These are phyloP conservation scores for Uria aalge DNA, from an alignment of 2,113 vertebrate genomes.

Conservation along the genomic window DNA sequence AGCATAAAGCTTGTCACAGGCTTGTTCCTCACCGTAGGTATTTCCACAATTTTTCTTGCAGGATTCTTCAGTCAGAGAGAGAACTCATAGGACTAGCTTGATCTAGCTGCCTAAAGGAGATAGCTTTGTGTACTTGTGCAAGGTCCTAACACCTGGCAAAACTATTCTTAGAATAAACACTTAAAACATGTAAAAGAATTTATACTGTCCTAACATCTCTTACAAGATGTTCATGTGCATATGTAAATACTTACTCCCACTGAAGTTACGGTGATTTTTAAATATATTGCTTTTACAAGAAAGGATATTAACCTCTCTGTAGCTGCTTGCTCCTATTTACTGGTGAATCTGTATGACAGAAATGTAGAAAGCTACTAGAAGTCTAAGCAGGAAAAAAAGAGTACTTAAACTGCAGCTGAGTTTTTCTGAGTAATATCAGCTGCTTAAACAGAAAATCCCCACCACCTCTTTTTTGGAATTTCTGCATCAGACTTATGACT, in stretches of 20 bases:
- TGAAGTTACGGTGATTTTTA: background rate
- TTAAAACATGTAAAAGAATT: background rate
- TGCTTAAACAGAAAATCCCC: background rate
- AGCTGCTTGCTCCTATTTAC: background rate
- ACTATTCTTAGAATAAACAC: background rate
- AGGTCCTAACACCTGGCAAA: background rate
- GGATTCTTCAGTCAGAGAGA: background rate
- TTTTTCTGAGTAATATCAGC: background rate
- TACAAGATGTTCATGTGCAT: background rate
- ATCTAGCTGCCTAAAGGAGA: background rate
- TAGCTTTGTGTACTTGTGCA: background rate
- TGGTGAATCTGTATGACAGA: background rate
- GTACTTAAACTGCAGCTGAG: background rate
- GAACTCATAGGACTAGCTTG: background rate
- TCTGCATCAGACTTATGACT: background rate
- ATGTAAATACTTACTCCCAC: background rate
- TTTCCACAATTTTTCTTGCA: background rate
- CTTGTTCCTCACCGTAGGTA: background rate
- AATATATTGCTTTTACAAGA: background rate
- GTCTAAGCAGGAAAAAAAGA: background rate
- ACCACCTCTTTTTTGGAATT: background rate
- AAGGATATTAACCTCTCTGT: background rate
- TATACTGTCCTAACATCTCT: background rate
- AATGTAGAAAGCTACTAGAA: background rate
- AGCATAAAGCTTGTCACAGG: background rate